A percentile compares a stretch with the other conserved stretches of the same genome.
Conservation (phyloP, 2,113 vertebrate genomes). For the Nasalis larvatus region DNA sequence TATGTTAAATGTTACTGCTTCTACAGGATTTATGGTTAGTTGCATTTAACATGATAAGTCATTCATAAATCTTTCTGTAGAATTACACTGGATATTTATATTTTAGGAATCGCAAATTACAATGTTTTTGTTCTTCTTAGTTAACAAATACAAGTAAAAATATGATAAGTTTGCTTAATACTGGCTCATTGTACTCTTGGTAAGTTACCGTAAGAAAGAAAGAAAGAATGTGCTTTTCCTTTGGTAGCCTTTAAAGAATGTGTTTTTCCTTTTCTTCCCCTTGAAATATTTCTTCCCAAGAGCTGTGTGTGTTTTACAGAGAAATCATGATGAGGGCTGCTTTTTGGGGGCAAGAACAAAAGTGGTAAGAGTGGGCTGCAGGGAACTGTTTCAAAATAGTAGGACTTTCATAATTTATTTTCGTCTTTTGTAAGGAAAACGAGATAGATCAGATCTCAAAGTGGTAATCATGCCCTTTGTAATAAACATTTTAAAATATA, state of each 20-base stretch:
- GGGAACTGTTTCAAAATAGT: background rate
- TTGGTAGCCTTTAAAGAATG: background rate
- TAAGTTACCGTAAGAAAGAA: conserved; percentile 45
- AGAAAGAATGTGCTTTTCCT: background rate
- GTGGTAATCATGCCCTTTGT: background rate
- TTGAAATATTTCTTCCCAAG: background rate
- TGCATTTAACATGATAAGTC: background rate
- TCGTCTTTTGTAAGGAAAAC: conserved; percentile 25
- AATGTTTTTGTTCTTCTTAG: background rate
- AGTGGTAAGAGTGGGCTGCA: background rate
- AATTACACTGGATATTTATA: background rate
- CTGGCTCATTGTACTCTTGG: background rate
- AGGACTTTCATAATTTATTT: background rate
- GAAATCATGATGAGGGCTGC: background rate
- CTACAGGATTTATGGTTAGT: background rate
- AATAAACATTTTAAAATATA: conserved; percentile 54
- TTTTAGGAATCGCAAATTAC: background rate
- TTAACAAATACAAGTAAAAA: background rate
- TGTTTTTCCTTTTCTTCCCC: background rate
- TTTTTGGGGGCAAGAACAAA: background rate
- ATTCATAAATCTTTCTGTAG: conserved; percentile 5
- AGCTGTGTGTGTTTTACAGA: background rate
- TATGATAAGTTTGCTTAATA: background rate
- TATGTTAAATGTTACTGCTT: background rate
- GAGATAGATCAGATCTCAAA: background rate